Conservation (phyloP, 2,113 vertebrate species). For the Labeo rohita region DNA sequence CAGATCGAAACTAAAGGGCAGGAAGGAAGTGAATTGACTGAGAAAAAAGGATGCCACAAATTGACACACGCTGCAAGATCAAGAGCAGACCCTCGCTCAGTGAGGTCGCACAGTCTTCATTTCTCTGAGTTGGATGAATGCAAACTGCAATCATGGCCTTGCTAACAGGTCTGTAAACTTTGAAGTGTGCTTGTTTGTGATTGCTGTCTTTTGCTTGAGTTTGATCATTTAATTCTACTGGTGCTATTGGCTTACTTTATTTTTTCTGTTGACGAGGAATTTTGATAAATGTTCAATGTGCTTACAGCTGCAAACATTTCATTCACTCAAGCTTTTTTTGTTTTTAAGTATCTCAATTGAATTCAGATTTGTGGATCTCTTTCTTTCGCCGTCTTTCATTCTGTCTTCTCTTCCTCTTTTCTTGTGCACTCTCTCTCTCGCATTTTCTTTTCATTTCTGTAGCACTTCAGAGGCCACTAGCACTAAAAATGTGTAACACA, state of each 20-base stretch:
- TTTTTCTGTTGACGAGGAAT: neutral
- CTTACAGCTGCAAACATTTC: neutral
- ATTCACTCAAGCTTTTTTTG: neutral
- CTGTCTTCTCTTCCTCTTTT: constrained; percentile 2
- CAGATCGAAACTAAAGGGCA: constrained; percentile 52
- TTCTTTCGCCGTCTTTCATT: neutral
- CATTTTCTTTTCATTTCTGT: constrained; percentile 4
- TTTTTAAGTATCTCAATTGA: neutral
- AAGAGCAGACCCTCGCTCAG: constrained; percentile 28
- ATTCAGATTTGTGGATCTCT: neutral
- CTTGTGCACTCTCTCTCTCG: neutral
- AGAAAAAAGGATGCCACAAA: constrained; percentile 44
- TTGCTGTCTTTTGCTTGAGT: neutral
- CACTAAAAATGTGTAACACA: constrained; percentile 44
- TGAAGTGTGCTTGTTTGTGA: constrained; percentile 8
- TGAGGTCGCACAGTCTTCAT: constrained; percentile 22
- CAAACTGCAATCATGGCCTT: constrained; percentile 42
- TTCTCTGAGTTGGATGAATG: constrained; percentile 31
- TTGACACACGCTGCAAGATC: constrained; percentile 39
- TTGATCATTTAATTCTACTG: neutral
- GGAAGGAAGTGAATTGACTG: constrained; percentile 58
- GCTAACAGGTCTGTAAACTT: constrained; percentile 50
- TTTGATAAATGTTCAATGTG: neutral
- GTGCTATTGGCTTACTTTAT: neutral
- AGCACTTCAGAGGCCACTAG: neutral